A percentile compares a stretch with the other conserved stretches of the same genome.
Evolutionary conservation across 1,140 invertebrate species (phyloP).

Genomic region (Aphis gossypii): DNA sequence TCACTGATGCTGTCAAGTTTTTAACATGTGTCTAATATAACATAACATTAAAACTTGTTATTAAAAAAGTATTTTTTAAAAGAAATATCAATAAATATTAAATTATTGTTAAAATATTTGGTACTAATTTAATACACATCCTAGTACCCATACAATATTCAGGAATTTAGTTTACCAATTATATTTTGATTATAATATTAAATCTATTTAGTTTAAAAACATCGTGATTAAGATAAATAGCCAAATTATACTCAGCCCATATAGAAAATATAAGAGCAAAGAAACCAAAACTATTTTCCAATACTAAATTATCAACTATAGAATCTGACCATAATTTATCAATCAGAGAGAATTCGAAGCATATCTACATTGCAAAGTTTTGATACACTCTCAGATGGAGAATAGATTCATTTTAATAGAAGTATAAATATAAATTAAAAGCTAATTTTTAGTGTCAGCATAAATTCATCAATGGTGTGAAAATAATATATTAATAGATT

Average conservation of each 20-base stretch:
- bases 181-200: too few relatives aligned
- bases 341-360: too few relatives aligned
- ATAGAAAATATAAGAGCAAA: too few relatives aligned
- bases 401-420: not conserved
- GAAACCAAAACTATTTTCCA: too few relatives aligned
- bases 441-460: not conserved
- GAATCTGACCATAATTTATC: too few relatives aligned
- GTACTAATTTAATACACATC: not conserved
- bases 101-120: not conserved
- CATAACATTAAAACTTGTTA: not conserved
- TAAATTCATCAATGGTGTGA: not conserved
- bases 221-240: not conserved
- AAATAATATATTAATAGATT: not conserved
- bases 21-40: slow-evolving; percentile 43
- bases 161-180: not conserved
- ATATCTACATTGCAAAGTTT: too few relatives aligned
- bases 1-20: slow-evolving; percentile 38
- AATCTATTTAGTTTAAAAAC: not conserved
- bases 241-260: not conserved
- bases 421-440: not conserved
- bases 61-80: not conserved
- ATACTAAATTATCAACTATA: too few relatives aligned
- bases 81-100: not conserved
- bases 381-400: too few relatives aligned
- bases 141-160: not conserved